phyloP scores from a whole-genome alignment of 2,888 invertebrate species.

The Punctoribates punctum region DNA sequence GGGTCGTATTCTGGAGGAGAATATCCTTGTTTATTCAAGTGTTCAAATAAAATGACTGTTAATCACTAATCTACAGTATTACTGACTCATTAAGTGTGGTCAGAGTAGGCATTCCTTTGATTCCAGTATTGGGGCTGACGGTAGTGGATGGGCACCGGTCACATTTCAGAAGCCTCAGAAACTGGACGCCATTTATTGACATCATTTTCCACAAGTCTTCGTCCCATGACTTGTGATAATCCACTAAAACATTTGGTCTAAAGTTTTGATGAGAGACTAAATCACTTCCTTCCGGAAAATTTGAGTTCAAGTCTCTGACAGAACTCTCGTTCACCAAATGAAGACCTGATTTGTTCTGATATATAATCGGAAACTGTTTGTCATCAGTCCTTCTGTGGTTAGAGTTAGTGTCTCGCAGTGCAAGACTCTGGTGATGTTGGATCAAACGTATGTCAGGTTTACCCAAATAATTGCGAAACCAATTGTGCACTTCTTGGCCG shows the following conservation, averaged over 20 bases:
- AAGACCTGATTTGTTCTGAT: slow-evolving; percentile 35
- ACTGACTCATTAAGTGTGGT: neutral
- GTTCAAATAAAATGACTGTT: no score
- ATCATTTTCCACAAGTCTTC: slow-evolving; percentile 41
- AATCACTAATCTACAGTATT: no score
- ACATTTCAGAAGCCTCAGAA: neutral
- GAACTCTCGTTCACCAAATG: slow-evolving; percentile 41
- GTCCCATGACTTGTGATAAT: slow-evolving; percentile 21
- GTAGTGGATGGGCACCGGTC: slow-evolving; percentile 38
- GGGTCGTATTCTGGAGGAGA: neutral
- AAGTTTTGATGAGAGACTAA: slow-evolving; percentile 32
- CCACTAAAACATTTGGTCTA: slow-evolving; percentile 41
- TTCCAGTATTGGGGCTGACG: slow-evolving; percentile 39
- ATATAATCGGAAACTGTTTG: slow-evolving; percentile 23
- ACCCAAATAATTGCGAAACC: slow-evolving; percentile 1
- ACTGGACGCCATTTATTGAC: slow-evolving; percentile 30
- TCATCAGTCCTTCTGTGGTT: slow-evolving; percentile 1
- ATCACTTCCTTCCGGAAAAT: slow-evolving; percentile 32
- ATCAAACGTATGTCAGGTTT: neutral
- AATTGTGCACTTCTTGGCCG: slow-evolving; percentile 16
- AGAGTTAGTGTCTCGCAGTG: neutral
- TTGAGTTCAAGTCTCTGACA: slow-evolving; percentile 33
- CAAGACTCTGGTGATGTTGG: slow-evolving; percentile 13
- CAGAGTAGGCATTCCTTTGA: neutral
- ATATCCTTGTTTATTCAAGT: neutral